These are phyloP conservation scores for Choloepus didactylus DNA, from an alignment of 2,797 vertebrate species.

Conservation along the genomic window DNA sequence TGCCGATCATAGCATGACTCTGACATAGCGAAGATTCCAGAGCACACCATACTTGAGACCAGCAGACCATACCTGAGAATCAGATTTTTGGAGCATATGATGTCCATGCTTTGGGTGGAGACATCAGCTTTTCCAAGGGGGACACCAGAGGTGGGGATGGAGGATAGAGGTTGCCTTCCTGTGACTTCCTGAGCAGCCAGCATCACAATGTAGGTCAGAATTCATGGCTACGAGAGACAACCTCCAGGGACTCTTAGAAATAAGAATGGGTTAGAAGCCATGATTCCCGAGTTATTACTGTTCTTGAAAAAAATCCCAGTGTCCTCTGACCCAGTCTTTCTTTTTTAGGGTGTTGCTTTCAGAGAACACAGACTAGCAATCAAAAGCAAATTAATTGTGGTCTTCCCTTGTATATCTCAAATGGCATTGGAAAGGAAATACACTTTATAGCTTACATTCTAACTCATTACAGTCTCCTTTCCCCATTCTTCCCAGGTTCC, in stretches of 20 bases:
- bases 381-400: not conserved
- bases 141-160: rapidly evolving
- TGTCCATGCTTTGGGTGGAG: not conserved
- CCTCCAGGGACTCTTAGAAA: not conserved
- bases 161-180: not conserved
- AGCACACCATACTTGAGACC: not conserved
- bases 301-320: not conserved
- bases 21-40: not conserved
- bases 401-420: not conserved
- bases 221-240: not conserved
- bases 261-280: not conserved
- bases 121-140: not conserved
- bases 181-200: not conserved
- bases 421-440: not conserved
- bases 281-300: not conserved
- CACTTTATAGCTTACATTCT: not conserved
- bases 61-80: not conserved
- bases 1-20: not conserved
- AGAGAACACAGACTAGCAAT: not conserved
- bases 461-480: not conserved
- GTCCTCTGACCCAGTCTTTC: not conserved
- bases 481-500: not conserved
- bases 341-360: not conserved
- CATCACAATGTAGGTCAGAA: not conserved
- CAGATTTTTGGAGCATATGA: not conserved